These are phyloP conservation scores for Orchesellides sinensis DNA, from an alignment of 2,888 invertebrate genomes.

Conservation along the genomic window DNA sequence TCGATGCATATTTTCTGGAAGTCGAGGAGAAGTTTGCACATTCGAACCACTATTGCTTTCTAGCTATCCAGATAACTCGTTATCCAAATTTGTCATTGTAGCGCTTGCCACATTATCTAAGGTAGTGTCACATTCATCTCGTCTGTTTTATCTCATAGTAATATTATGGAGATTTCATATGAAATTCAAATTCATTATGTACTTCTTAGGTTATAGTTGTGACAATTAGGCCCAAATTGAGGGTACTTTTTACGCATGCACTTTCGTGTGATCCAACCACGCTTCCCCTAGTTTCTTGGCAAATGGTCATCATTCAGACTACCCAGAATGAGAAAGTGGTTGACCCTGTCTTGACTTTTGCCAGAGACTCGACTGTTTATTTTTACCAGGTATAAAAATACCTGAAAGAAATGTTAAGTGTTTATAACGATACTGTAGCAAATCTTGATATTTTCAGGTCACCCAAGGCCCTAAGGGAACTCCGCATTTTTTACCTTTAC, in stretches of 20 bases:
- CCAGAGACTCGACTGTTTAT: slow-evolving; percentile 88
- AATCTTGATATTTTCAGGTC: slow-evolving; percentile 76
- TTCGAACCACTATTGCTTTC: slow-evolving; percentile 84
- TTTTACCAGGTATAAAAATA: slow-evolving; percentile 87
- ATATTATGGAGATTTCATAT: neutral
- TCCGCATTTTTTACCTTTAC: slow-evolving; percentile 80
- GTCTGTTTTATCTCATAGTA: too few relatives aligned
- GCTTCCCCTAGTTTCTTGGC: slow-evolving; percentile 95
- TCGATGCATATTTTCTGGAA: slow-evolving; percentile 91
- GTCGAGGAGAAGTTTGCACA: slow-evolving; percentile 89
- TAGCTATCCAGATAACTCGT: slow-evolving; percentile 81
- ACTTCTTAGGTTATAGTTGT: slow-evolving; percentile 84
- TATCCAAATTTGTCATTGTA: slow-evolving; percentile 87
- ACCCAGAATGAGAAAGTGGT: slow-evolving; percentile 82
- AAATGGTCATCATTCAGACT: slow-evolving; percentile 89
- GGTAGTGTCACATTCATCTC: slow-evolving; percentile 78
- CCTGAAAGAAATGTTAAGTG: neutral
- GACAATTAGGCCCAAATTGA: slow-evolving; percentile 86
- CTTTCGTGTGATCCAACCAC: slow-evolving; percentile 85
- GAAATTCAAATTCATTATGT: neutral
- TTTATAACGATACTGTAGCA: too few relatives aligned
- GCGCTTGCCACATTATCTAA: slow-evolving; percentile 97
- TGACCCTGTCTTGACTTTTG: slow-evolving; percentile 93
- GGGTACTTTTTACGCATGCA: slow-evolving; percentile 87
- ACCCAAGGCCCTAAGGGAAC: slow-evolving; percentile 79